Conservation (phyloP, 2,888 invertebrate genomes). For the Hipparchia semele region DNA sequence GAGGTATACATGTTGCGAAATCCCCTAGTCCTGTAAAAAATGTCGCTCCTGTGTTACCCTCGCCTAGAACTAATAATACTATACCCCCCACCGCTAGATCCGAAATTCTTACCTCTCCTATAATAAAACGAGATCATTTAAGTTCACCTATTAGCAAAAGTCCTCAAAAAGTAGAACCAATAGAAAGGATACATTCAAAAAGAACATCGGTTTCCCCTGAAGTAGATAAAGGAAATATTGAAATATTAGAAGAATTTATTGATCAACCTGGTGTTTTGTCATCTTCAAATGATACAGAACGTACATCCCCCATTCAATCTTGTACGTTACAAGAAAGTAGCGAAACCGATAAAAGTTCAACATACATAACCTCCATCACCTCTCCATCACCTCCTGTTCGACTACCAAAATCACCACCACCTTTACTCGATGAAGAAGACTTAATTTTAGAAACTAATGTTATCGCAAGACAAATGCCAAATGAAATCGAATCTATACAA, state of each 20-base stretch:
- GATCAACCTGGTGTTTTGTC: constrained; percentile 35
- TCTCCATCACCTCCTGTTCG: constrained; percentile 46
- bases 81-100: constrained; percentile 57
- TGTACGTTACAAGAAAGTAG: constrained; percentile 26
- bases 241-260: constrained; percentile 38
- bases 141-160: constrained; percentile 55
- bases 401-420: constrained; percentile 64
- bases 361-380: constrained; percentile 35
- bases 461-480: constrained; percentile 33
- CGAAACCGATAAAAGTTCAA: constrained; percentile 32
- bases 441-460: constrained; percentile 39
- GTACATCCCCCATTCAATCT: constrained; percentile 49
- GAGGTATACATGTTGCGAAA: constrained; percentile 65
- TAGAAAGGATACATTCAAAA: constrained; percentile 54
- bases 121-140: constrained; percentile 56
- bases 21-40: constrained; percentile 76
- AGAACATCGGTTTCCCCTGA: constrained; percentile 57
- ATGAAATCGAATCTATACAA: constrained; percentile 31
- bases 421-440: constrained; percentile 45
- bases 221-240: constrained; percentile 45
- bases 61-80: constrained; percentile 56
- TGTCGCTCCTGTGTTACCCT: constrained; percentile 59
- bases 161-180: constrained; percentile 47
- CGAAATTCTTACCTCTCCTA: constrained; percentile 57
- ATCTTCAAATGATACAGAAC: constrained; percentile 54